Evolutionary conservation across 2,888 invertebrate species (phyloP).

Genomic region (Drosophila rubida): DNA sequence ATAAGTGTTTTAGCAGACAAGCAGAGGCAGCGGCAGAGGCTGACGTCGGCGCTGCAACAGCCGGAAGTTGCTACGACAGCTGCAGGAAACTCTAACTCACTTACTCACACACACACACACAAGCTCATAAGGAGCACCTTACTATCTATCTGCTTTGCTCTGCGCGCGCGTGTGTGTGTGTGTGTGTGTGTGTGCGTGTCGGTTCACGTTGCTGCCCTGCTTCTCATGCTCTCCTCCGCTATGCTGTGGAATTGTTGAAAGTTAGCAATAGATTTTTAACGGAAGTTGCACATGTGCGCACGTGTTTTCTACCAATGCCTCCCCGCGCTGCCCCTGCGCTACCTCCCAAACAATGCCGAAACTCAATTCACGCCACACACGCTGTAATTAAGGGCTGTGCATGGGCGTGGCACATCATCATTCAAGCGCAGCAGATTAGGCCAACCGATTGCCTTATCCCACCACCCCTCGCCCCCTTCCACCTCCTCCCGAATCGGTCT

Average conservation of each 20-base stretch:
- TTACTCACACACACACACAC: slow-evolving; percentile 59
- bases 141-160: slow-evolving; percentile 29
- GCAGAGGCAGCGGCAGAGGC: slow-evolving; percentile 27
- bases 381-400: slow-evolving; percentile 71
- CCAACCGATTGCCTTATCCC: slow-evolving; percentile 63
- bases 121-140: slow-evolving; percentile 41
- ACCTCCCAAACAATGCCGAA: slow-evolving; percentile 2
- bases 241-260: slow-evolving; percentile 73
- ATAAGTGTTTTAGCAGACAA: slow-evolving; percentile 77
- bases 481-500: too few relatives aligned
- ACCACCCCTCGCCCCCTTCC: background rate
- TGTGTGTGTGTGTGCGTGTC: slow-evolving; percentile 38
- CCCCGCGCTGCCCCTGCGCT: background rate
- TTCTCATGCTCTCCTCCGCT: slow-evolving; percentile 16
- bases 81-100: slow-evolving; percentile 81
- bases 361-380: slow-evolving; percentile 50
- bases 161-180: slow-evolving; percentile 36
- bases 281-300: slow-evolving; percentile 83
- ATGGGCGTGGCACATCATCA: slow-evolving; percentile 78
- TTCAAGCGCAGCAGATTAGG: slow-evolving; percentile 79
- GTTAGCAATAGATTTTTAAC: slow-evolving; percentile 81
- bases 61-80: slow-evolving; percentile 81
- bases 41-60: slow-evolving; percentile 57
- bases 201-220: slow-evolving; percentile 41
- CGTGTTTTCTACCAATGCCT: slow-evolving; percentile 64